Percentiles rank a stretch among this genome's conserved stretches.
Conservation (phyloP, 2,797 vertebrate genomes). For the Capromys pilorides region DNA sequence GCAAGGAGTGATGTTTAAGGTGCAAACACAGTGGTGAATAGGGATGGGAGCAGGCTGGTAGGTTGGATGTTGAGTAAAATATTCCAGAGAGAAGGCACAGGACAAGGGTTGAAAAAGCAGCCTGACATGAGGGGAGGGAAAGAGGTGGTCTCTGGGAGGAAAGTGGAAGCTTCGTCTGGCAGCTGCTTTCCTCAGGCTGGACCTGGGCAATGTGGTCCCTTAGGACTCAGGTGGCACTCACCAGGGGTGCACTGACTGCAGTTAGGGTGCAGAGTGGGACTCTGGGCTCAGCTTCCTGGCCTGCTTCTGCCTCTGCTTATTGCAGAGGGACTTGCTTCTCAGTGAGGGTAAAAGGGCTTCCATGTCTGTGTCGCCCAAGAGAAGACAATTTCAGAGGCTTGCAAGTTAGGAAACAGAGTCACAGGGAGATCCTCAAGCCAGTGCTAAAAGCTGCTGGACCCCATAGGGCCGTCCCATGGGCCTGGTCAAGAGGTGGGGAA, state of each 20-base stretch:
- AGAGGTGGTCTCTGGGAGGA: not conserved
- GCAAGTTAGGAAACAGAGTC: not conserved
- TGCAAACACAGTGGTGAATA: not conserved
- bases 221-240: not conserved
- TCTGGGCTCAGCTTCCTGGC: not conserved
- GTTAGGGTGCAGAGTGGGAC: not conserved
- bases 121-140: not conserved
- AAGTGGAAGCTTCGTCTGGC: not conserved
- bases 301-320: not conserved
- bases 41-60: not conserved
- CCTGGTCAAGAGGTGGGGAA: not conserved
- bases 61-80: not conserved
- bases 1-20: not conserved
- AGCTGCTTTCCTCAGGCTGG: not conserved
- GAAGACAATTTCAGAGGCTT: not conserved
- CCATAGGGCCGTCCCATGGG: not conserved
- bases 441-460: not conserved
- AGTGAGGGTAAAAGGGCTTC: no score
- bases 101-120: not conserved
- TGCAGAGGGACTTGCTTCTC: not conserved
- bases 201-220: accelerated
- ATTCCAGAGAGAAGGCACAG: conserved; percentile 2
- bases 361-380: not conserved
- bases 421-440: not conserved
- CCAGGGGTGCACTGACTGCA: not conserved